These are phyloP conservation scores for Solen grandis DNA, from an alignment of 1,140 invertebrate genomes.

Conservation along the genomic window DNA sequence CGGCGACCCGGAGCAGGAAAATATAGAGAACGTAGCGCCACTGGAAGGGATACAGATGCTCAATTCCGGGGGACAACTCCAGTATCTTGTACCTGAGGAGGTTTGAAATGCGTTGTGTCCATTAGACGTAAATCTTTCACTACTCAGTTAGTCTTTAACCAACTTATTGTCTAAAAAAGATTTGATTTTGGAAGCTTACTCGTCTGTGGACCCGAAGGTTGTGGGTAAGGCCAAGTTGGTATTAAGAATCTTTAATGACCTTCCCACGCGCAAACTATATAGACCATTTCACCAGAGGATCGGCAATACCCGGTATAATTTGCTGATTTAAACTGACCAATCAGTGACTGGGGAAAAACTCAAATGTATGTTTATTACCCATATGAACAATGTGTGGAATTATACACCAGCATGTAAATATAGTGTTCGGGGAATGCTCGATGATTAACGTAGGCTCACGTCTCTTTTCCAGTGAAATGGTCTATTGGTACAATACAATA, in stretches of 20 bases:
- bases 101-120: not conserved
- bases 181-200: not conserved
- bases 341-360: too few species aligned
- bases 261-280: too few species aligned
- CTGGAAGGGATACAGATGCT: constrained; percentile 73
- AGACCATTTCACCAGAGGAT: too few species aligned
- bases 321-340: too few species aligned
- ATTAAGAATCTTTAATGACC: not conserved
- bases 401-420: too few species aligned
- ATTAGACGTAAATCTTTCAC: not conserved
- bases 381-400: too few species aligned
- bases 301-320: too few species aligned
- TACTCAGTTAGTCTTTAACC: not conserved
- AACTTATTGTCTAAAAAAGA: not conserved
- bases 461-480: too few species aligned
- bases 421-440: too few species aligned
- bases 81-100: constrained; percentile 62
- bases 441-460: too few species aligned
- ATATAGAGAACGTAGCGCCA: constrained; percentile 76
- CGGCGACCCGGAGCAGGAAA: constrained; percentile 75
- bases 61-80: constrained; percentile 70
- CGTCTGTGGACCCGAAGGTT: not conserved
- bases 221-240: not conserved
- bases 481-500: too few species aligned
- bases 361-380: too few species aligned